Evolutionary conservation across 1,140 invertebrate genomes (phyloP).

Genomic region (Drosophila sproati): DNA sequence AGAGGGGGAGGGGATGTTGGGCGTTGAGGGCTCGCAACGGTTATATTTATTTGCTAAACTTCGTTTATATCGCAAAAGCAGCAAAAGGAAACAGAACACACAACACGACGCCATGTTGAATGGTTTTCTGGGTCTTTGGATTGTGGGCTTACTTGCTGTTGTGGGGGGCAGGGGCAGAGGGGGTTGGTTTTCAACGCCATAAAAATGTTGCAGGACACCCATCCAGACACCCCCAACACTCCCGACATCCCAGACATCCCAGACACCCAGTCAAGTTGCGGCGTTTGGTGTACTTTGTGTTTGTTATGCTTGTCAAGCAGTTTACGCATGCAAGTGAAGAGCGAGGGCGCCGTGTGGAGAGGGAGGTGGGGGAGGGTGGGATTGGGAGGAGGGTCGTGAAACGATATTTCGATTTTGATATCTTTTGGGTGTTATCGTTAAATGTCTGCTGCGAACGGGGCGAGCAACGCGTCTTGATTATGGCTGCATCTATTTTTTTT

Average conservation of each 20-base stretch:
- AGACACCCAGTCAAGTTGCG: slow-evolving; percentile 38
- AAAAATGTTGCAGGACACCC: slow-evolving; percentile 47
- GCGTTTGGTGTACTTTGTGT: slow-evolving; percentile 63
- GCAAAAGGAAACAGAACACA: slow-evolving; percentile 53
- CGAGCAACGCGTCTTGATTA: slow-evolving; percentile 66
- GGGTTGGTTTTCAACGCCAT: slow-evolving; percentile 60
- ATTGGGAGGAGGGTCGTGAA: slow-evolving; percentile 41
- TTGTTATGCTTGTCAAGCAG: slow-evolving; percentile 84
- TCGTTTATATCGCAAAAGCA: slow-evolving; percentile 71
- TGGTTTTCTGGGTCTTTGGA: slow-evolving; percentile 17
- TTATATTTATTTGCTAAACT: slow-evolving; percentile 79
- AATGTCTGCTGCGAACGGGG: slow-evolving; percentile 62
- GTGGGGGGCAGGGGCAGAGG: not conserved
- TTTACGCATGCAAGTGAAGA: slow-evolving; percentile 52
- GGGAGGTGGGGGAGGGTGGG: not conserved
- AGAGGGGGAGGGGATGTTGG: not conserved
- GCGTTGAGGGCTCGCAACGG: slow-evolving; percentile 10
- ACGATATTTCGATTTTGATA: slow-evolving; percentile 81
- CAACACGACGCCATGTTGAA: slow-evolving; percentile 71
- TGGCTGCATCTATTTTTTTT: slow-evolving; percentile 68
- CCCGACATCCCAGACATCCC: not conserved
- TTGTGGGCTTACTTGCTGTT: slow-evolving; percentile 15
- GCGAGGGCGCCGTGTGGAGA: not conserved
- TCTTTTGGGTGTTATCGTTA: slow-evolving; percentile 81
- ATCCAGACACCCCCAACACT: slow-evolving; percentile 6